A percentile compares a stretch with the other conserved stretches of the same genome.
phyloP scores from a whole-genome alignment of 2,797 vertebrate species.

The Gymnoscopelus braueri region DNA sequence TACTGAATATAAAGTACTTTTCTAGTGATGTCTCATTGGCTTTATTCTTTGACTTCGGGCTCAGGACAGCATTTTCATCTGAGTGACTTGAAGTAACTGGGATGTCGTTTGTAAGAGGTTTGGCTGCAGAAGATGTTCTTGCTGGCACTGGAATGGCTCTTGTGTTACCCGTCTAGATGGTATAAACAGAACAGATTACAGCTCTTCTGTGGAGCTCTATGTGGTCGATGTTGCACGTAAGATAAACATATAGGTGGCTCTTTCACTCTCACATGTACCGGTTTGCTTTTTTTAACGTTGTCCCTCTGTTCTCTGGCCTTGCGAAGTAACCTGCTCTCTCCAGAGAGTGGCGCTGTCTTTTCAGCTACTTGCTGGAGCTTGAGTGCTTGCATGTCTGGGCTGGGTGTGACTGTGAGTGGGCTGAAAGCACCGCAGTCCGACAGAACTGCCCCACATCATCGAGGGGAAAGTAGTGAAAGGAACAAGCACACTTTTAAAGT shows the following conservation, averaged over 20 bases:
- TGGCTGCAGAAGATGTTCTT: constrained; percentile 47
- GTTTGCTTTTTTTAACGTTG: constrained; percentile 68
- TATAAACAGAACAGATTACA: constrained; percentile 20
- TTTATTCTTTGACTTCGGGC: constrained; percentile 24
- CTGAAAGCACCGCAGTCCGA: constrained; percentile 80
- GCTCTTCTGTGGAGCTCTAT: neutral
- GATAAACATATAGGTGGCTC: constrained; percentile 15
- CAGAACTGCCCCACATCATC: constrained; percentile 77
- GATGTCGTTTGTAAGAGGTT: constrained; percentile 36
- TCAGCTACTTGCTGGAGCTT: constrained; percentile 86
- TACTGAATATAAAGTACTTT: constrained; percentile 49
- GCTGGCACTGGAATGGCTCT: constrained; percentile 30
- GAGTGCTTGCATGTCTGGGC: constrained; percentile 85
- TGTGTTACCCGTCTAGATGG: constrained; percentile 34
- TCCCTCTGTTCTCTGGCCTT: constrained; percentile 73
- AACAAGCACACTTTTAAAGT: neutral
- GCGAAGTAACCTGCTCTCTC: constrained; percentile 82
- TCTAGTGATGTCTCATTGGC: constrained; percentile 29
- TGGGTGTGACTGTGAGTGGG: constrained; percentile 87
- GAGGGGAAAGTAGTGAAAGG: constrained; percentile 3
- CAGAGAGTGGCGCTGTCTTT: constrained; percentile 69
- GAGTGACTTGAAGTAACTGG: constrained; percentile 35
- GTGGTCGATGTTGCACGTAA: neutral
- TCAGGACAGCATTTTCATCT: constrained; percentile 53
- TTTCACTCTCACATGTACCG: constrained; percentile 49